Conservation (phyloP, 2,113 vertebrate genomes). For the Ctenodactylus gundi region DNA sequence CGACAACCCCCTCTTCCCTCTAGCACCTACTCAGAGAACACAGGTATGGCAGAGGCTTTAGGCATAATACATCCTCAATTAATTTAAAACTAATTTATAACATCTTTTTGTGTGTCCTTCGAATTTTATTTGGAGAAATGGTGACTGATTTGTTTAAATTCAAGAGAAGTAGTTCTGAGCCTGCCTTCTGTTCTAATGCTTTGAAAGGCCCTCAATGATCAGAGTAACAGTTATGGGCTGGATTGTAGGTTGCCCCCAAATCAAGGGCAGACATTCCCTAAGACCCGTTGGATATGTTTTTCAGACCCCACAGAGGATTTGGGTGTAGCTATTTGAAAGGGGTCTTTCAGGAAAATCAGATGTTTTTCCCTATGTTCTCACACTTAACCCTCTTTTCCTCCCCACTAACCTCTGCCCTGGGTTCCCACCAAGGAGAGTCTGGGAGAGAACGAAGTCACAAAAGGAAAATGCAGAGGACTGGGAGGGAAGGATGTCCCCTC, state of each 20-base stretch:
- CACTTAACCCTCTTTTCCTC: neutral
- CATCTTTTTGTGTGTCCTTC: neutral
- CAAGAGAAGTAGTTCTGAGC: neutral
- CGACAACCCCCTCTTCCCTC: too few relatives aligned
- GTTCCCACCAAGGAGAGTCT: neutral
- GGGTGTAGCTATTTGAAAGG: neutral
- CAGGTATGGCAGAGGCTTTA: rapidly evolving
- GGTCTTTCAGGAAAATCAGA: neutral
- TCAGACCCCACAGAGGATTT: neutral
- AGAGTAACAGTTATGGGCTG: too few relatives aligned
- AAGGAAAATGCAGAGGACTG: neutral
- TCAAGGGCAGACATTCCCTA: neutral
- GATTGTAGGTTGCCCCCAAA: rapidly evolving
- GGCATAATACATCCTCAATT: neutral
- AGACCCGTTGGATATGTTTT: neutral
- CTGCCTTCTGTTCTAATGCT: neutral
- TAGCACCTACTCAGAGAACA: rapidly evolving
- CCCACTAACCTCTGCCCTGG: neutral
- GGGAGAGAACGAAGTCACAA: neutral
- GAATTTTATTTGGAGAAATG: neutral
- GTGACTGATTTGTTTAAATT: neutral
- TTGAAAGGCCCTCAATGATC: neutral
- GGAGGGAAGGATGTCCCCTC: rapidly evolving
- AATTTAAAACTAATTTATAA: neutral
- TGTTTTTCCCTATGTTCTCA: neutral